These are phyloP conservation scores for Drosophila anomelani DNA, from an alignment of 2,888 invertebrate species.

Conservation along the genomic window DNA sequence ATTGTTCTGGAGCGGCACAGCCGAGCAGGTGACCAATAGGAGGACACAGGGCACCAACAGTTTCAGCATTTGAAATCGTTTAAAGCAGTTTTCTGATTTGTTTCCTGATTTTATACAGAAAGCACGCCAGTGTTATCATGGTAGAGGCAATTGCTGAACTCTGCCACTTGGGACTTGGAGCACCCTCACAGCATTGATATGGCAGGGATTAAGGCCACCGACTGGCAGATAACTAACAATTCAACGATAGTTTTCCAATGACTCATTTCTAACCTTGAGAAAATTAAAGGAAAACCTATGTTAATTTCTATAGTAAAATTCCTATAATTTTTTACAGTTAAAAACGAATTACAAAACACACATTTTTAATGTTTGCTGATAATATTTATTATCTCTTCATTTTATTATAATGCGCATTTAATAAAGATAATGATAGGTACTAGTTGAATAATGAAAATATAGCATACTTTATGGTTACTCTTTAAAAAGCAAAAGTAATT, in stretches of 20 bases:
- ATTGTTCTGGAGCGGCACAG: slow-evolving; percentile 11
- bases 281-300: background rate
- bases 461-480: background rate
- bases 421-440: background rate
- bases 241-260: background rate
- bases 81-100: background rate
- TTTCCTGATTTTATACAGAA: slow-evolving; percentile 13
- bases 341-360: background rate
- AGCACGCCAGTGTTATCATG: slow-evolving; percentile 8
- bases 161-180: slow-evolving; percentile 3
- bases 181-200: slow-evolving; percentile 1
- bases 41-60: slow-evolving; percentile 39
- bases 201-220: slow-evolving; percentile 7
- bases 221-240: background rate
- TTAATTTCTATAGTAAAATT: background rate
- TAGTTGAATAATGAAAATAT: background rate
- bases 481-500: background rate
- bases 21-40: slow-evolving; percentile 44
- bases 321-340: background rate
- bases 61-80: slow-evolving; percentile 43
- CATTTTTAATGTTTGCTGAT: background rate
- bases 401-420: background rate
- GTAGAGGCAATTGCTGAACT: background rate
- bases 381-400: background rate
- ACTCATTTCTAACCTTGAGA: background rate